Evolutionary conservation across 2,797 vertebrate genomes (phyloP), one percentile per base, ranked within the genome.

Genomic region (Pagetopsis macropterus): DNA sequence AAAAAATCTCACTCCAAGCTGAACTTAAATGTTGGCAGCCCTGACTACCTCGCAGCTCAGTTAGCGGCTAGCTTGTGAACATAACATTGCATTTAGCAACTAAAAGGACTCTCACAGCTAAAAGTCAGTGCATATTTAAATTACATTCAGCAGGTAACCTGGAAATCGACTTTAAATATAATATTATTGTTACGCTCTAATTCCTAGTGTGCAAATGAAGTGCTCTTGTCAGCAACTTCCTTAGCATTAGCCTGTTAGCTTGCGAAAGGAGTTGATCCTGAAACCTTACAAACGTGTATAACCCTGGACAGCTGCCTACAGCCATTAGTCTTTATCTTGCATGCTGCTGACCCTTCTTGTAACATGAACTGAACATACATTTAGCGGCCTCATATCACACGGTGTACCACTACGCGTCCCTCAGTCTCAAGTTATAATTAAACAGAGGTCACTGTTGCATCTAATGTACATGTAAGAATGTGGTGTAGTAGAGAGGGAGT

Each of bases 311-410:
- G 77, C 68, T 84, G 83, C 68, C 49, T 23, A 16, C 27, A 51
- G 66, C 61, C 58, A 59, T 58, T 63, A 71, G 56, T 71, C 83
- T 50, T 79, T 40, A 59, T 81, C 74, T 73, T 44, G 63, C 31
- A 57, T 37, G 31, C 43, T 44, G 54, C 43, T 44, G 54, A 81
- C 57, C 27, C 71, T 1, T 64, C 65, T 8, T 60, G 88, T 87
- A 91, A 91, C 78, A 51, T n/a, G 75, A 91, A 72, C 79, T 41
- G 44, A 0, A 75, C 69, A 45, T 71, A 54, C 81, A 72, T 84
- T 73, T 58, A 74, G 76, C 75, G 43, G 54, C 64, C 72, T 71
- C 58, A 48, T 55, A 43, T 77, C 76, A 84, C 72, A 70, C 76
- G 3, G 40, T 81, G 79, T 49, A 17, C 55, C 54, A 44, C 57